Evolutionary conservation across 1,140 invertebrate genomes (phyloP).

Genomic region (Melitaea cinxia): DNA sequence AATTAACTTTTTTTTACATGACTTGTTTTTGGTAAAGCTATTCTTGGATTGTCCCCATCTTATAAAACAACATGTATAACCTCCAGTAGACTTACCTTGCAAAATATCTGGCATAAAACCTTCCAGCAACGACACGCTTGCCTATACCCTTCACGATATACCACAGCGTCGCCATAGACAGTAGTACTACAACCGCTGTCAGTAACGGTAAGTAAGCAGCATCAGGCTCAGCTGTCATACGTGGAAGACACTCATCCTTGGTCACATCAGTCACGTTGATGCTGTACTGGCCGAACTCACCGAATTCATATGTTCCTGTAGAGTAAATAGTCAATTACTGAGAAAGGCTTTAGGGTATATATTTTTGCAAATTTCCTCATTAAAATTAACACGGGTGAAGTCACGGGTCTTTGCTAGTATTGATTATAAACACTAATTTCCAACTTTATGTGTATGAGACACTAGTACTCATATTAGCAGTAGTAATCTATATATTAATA

Average conservation of each 20-base stretch:
- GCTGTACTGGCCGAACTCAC: slow-evolving; percentile 72
- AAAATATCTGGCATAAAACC: slow-evolving; percentile 68
- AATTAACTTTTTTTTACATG: too few relatives aligned
- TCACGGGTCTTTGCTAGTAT: too few relatives aligned
- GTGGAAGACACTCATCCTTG: slow-evolving; percentile 55
- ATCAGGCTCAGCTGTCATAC: slow-evolving; percentile 76
- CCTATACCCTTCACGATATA: slow-evolving; percentile 75
- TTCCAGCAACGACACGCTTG: slow-evolving; percentile 67
- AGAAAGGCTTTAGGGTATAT: slow-evolving; percentile 2
- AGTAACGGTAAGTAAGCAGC: slow-evolving; percentile 73
- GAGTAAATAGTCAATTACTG: too few relatives aligned
- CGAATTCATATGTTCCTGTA: slow-evolving; percentile 66
- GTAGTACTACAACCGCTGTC: slow-evolving; percentile 65
- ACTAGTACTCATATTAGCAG: too few relatives aligned
- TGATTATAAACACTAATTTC: too few relatives aligned
- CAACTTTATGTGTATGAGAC: too few relatives aligned
- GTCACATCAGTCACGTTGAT: slow-evolving; percentile 58
- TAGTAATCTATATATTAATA: too few relatives aligned
- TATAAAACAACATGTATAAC: too few relatives aligned
- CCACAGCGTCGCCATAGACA: slow-evolving; percentile 78
- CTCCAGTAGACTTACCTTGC: slow-evolving; percentile 60
- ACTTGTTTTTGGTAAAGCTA: too few relatives aligned
- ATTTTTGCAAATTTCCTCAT: background rate
- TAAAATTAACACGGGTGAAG: too few relatives aligned
- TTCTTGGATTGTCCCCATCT: too few relatives aligned